A percentile compares a stretch with the other conserved stretches of the same genome.
Evolutionary conservation across 2,888 invertebrate genomes (phyloP).

Genomic region (Heliconius sara): DNA sequence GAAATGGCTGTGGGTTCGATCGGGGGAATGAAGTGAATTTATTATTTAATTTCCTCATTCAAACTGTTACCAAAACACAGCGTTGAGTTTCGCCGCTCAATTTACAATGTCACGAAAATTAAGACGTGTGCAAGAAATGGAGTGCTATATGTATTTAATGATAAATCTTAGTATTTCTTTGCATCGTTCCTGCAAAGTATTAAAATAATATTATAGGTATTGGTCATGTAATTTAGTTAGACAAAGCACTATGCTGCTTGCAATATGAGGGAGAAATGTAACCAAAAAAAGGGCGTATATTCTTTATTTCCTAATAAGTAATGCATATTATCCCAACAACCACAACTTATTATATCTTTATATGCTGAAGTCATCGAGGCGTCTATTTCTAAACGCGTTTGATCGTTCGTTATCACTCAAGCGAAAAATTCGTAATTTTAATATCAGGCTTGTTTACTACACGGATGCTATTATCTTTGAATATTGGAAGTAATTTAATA

Average conservation of each 20-base stretch:
- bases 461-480: constrained; percentile 54
- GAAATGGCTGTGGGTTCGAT: too few species aligned
- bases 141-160: too few species aligned
- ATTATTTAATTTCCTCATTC: too few species aligned
- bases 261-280: not conserved
- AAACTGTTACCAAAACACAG: too few species aligned
- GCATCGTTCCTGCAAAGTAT: too few species aligned
- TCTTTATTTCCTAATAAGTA: not conserved
- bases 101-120: too few species aligned
- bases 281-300: not conserved
- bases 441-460: constrained; percentile 42
- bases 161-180: too few species aligned
- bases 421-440: constrained; percentile 58
- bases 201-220: too few species aligned
- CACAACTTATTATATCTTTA: constrained; percentile 29
- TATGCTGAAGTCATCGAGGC: constrained; percentile 44
- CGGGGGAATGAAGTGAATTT: too few species aligned
- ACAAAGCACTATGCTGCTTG: not conserved
- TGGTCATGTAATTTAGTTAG: not conserved
- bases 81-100: too few species aligned
- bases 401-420: constrained; percentile 51
- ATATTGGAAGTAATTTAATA: constrained; percentile 37
- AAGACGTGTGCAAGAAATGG: too few species aligned
- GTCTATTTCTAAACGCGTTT: constrained; percentile 56
- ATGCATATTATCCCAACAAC: constrained; percentile 7